Base-by-base conservation (phyloP, 2,888 invertebrate species). In the Acanthopleura granulata region DNA sequence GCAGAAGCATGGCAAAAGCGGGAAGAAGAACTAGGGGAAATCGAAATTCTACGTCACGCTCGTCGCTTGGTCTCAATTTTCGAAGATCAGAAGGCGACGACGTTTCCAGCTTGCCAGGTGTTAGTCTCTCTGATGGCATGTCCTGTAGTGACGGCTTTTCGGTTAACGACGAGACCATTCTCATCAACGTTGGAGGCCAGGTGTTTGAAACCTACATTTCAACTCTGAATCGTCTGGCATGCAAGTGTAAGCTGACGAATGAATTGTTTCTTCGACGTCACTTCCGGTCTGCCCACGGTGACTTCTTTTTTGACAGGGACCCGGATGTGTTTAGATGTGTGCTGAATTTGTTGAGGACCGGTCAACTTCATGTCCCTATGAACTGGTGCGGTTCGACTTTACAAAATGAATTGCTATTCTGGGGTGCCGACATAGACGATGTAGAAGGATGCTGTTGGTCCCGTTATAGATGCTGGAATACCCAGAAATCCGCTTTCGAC, bases 381-480 rank as follows among this genome's bases (percentile, higher is more conserved):
- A 85, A 85, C 72, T 79, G 87, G 76, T 88, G 88, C 77, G 88
- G 87, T 11, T 88, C 88, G 12, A 84, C 86, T 0, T 78, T 87
- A 9, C 84, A 87, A 82, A 81, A 83, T 30, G 89, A 89, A 77
- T 84, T 89, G 72, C 81, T 86, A 72, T 88, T 86, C 75, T 89
- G 89, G 89, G 88, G 88, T 12, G 83, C 89, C 18, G 86, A 88
- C 18, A 88, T 89, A 78, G 80, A 82, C 57, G 84, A 85, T 75
- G 88, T 89, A 22, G 86, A 87, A 79, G 80, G 86, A 25, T 89
- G 89, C 76, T 89, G 89, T 80, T 88, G 88, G 86, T 85, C 87
- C 57, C 84, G 85, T 30, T 89, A 89, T 79, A 88, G 87, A 76
- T 86, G 86, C 16, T 85, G 86, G 86, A 86, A 86, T 76, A 86